Evolutionary conservation across 2,113 vertebrate species (phyloP).

Genomic region (Sakesphorus luctuosus): DNA sequence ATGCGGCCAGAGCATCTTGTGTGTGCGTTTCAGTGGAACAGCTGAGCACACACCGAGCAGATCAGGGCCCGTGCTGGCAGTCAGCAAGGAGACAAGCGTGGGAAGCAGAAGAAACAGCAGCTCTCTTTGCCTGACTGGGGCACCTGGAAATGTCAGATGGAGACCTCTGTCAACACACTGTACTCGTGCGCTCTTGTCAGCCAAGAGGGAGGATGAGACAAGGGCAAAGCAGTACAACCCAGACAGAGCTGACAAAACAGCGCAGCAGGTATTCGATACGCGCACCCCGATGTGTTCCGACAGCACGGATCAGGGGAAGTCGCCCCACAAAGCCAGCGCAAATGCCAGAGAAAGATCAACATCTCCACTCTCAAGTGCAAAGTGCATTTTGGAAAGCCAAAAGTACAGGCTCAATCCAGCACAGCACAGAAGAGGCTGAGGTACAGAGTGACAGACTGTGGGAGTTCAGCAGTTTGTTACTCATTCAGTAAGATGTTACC

Average conservation of each 20-base stretch:
- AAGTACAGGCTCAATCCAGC: background rate
- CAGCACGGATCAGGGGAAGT: fast-evolving
- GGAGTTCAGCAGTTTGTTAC: background rate
- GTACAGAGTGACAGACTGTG: background rate
- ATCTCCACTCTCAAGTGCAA: background rate
- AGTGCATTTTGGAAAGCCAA: background rate
- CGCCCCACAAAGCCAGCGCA: background rate
- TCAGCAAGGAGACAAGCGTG: background rate
- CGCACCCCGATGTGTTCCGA: fast-evolving
- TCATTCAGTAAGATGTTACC: background rate
- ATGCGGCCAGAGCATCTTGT: fast-evolving
- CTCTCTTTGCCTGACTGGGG: background rate
- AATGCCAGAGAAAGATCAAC: background rate
- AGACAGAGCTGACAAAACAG: background rate
- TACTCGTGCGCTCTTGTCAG: background rate
- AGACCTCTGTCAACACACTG: background rate
- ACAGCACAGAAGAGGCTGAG: background rate
- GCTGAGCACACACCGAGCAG: background rate
- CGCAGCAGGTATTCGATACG: fast-evolving
- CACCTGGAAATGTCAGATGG: background rate
- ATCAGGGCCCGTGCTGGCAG: background rate
- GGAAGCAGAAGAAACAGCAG: background rate
- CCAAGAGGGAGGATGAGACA: background rate
- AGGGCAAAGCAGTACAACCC: background rate
- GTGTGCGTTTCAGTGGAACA: fast-evolving